phyloP scores from a whole-genome alignment of 1,140 invertebrate species.

The Microplitis demolitor region DNA sequence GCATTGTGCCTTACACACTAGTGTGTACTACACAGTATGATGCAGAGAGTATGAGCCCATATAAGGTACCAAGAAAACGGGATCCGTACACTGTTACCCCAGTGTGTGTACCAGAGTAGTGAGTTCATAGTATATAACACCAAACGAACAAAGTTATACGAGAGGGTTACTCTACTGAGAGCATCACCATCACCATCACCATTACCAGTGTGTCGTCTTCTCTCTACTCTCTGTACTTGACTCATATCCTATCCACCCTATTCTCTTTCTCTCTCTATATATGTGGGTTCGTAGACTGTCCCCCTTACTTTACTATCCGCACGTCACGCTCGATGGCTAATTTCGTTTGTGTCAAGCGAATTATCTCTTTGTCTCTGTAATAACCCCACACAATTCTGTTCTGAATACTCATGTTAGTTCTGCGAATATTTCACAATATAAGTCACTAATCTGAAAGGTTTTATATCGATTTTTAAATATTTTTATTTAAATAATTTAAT shows the following conservation, averaged over 20 bases:
- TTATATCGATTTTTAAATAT: too few species aligned
- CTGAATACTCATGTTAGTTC: neutral
- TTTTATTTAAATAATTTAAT: too few species aligned
- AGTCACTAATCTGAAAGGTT: too few species aligned
- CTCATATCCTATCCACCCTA: too few species aligned
- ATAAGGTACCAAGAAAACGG: neutral
- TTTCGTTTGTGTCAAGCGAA: slow-evolving; percentile 11
- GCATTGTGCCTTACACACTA: neutral
- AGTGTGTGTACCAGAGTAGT: too few species aligned
- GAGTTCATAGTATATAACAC: neutral
- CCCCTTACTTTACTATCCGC: neutral
- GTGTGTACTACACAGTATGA: too few species aligned
- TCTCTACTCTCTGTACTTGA: too few species aligned
- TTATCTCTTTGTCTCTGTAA: slow-evolving; percentile 21
- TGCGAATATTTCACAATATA: neutral
- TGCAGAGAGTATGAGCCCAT: neutral
- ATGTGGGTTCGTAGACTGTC: neutral
- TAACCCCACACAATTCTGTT: neutral
- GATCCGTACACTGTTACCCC: too few species aligned
- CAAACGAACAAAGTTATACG: slow-evolving; percentile 6
- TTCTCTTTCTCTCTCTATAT: neutral
- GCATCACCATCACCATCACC: neutral
- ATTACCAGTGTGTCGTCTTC: neutral
- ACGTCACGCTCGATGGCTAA: slow-evolving; percentile 5
- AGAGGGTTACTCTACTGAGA: neutral